A percentile compares a stretch with the other conserved stretches of the same genome.
These are phyloP conservation scores for Poeciliopsis presidionis DNA, from an alignment of 2,797 vertebrate genomes.

Conservation along the genomic window DNA sequence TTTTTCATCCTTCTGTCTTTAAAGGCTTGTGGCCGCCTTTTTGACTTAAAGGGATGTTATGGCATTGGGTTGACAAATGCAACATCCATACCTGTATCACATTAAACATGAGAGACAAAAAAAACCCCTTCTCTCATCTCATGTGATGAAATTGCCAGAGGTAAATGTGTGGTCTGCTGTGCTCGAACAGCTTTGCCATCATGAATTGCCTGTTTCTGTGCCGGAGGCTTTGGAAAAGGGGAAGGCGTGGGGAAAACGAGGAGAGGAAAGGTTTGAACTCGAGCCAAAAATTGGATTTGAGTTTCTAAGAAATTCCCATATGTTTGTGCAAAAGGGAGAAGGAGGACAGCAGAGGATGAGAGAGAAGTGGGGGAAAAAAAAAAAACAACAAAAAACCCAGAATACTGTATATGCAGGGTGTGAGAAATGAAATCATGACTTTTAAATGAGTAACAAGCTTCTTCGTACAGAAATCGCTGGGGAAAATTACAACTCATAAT, in stretches of 20 bases:
- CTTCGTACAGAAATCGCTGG: slow-evolving; percentile 73
- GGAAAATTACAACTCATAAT: slow-evolving; percentile 82
- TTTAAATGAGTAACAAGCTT: slow-evolving; percentile 75
- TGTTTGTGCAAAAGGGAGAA: slow-evolving; percentile 55
- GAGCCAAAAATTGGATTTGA: slow-evolving; percentile 75
- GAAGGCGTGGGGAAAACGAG: background rate
- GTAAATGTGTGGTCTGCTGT: slow-evolving; percentile 62
- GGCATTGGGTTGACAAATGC: slow-evolving; percentile 48
- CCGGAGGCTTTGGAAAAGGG: slow-evolving; percentile 47
- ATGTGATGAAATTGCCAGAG: slow-evolving; percentile 60
- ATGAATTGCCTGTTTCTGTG: slow-evolving; percentile 68
- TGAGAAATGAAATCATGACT: slow-evolving; percentile 68
- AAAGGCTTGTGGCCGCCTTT: slow-evolving; percentile 35
- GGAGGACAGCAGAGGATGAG: slow-evolving; percentile 33
- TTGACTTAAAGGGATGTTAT: slow-evolving; percentile 54
- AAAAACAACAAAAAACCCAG: background rate
- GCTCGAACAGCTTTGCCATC: slow-evolving; percentile 66
- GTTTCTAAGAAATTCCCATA: slow-evolving; percentile 76
- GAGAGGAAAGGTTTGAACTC: slow-evolving; percentile 53
- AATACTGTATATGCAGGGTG: slow-evolving; percentile 27
- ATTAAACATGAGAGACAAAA: slow-evolving; percentile 60
- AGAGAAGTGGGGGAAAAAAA: slow-evolving; percentile 6
- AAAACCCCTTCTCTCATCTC: slow-evolving; percentile 50
- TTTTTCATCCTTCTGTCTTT: slow-evolving; percentile 20
- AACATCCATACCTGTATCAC: slow-evolving; percentile 68